A percentile compares a stretch with the other conserved stretches of the same genome.
Conservation (phyloP, 2,888 invertebrate species). For the Lasioglossum pauxillum region DNA sequence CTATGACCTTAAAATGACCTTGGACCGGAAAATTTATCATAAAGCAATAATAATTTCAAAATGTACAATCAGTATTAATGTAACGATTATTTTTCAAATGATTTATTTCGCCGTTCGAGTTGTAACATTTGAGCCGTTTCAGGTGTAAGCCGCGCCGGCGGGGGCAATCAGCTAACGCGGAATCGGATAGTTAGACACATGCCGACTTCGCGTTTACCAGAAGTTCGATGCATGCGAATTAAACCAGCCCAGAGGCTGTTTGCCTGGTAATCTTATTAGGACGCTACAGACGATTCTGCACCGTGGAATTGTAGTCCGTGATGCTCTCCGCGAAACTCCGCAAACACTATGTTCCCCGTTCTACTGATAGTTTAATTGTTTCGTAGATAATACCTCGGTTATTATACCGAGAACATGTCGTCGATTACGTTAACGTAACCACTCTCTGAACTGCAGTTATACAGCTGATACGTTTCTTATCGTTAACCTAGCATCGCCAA, state of each 20-base stretch:
- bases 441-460: conserved; percentile 35
- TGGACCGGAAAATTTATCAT: too few relatives aligned
- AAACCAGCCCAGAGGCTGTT: not conserved
- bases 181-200: conserved; percentile 56
- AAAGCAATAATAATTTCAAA: too few relatives aligned
- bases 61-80: too few relatives aligned
- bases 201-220: conserved; percentile 16
- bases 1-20: too few relatives aligned
- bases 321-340: not conserved
- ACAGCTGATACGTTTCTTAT: conserved; percentile 13
- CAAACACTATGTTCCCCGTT: not conserved
- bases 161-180: conserved; percentile 20
- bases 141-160: not conserved
- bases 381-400: not conserved
- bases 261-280: conserved; percentile 17
- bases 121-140: not conserved
- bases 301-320: not conserved
- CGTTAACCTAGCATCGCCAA: not conserved
- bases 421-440: conserved; percentile 26
- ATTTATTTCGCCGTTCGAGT: conserved; percentile 7
- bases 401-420: not conserved
- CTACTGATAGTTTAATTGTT: conserved; percentile 3
- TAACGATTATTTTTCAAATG: too few relatives aligned
- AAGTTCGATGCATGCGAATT: conserved; percentile 31
- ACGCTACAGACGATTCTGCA: not conserved